A percentile compares a stretch with the other conserved stretches of the same genome.
Evolutionary conservation across 2,113 vertebrate species (phyloP).

Genomic region (Gnathonemus longibarbis): DNA sequence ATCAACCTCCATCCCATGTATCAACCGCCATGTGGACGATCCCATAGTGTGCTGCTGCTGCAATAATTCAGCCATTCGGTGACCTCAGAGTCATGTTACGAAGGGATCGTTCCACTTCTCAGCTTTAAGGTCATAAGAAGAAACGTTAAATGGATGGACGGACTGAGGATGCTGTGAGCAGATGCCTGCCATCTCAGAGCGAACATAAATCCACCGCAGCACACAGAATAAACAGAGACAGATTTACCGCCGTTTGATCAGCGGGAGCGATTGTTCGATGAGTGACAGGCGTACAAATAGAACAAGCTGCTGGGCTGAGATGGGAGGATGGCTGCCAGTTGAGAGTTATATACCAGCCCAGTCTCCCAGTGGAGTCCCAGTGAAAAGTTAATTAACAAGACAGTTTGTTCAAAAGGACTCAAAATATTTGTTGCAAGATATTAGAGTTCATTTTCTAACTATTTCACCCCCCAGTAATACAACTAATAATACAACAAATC

Average conservation of each 20-base stretch:
- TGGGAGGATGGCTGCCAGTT: neutral
- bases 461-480: neutral
- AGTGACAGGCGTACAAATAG: neutral
- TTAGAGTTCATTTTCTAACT: neutral
- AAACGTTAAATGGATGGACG: neutral
- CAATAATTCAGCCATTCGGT: neutral
- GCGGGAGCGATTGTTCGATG: neutral
- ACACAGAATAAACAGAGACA: neutral
- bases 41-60: neutral
- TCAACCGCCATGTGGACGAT: too few relatives aligned
- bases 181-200: neutral
- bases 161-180: neutral
- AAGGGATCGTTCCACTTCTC: neutral
- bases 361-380: neutral
- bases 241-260: neutral
- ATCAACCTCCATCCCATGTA: neutral
- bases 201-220: neutral
- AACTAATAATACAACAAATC: neutral
- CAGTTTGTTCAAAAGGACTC: neutral
- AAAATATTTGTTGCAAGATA: neutral
- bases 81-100: neutral
- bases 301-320: neutral
- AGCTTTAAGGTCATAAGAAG: neutral
- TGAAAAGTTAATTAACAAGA: neutral
- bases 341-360: neutral